phyloP scores from a whole-genome alignment of 1,140 invertebrate species.

The Chironomus striatipennis region DNA sequence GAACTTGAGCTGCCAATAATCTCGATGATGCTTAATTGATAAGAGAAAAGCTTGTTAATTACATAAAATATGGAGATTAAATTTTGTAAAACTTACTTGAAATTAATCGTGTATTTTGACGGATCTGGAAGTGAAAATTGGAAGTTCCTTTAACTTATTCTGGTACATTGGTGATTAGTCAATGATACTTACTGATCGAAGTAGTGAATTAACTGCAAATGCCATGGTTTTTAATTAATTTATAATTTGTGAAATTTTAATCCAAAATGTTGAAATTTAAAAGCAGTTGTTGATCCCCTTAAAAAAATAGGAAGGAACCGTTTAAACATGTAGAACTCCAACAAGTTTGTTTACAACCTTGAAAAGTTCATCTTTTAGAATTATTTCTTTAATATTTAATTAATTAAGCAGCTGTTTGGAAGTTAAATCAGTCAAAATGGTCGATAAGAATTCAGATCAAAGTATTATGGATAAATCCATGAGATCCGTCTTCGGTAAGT shows the following conservation, averaged over 20 bases:
- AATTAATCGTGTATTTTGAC: slow-evolving; percentile 13
- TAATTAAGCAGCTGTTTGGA: background rate
- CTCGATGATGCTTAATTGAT: slow-evolving; percentile 25
- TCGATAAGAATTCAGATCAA: slow-evolving; percentile 58
- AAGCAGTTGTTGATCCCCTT: too few relatives aligned
- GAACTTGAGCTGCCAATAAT: slow-evolving; percentile 45
- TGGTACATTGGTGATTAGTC: background rate
- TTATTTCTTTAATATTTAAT: background rate
- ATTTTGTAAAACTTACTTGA: slow-evolving; percentile 26
- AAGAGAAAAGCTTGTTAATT: slow-evolving; percentile 23
- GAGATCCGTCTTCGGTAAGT: slow-evolving; percentile 77
- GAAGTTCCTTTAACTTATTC: background rate
- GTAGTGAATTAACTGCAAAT: background rate
- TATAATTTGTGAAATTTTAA: too few relatives aligned
- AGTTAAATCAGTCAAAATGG: slow-evolving; percentile 39
- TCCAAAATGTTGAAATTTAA: too few relatives aligned
- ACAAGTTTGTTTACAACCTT: background rate
- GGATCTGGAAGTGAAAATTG: background rate
- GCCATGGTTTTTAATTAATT: background rate
- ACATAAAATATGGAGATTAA: slow-evolving; percentile 30
- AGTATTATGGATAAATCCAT: slow-evolving; percentile 86
- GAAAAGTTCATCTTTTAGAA: background rate
- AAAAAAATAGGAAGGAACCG: too few relatives aligned
- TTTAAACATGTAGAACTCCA: too few relatives aligned
- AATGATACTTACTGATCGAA: background rate